Evolutionary conservation across 2,113 vertebrate genomes (phyloP).

Genomic region (Forbesichthys agassizii): DNA sequence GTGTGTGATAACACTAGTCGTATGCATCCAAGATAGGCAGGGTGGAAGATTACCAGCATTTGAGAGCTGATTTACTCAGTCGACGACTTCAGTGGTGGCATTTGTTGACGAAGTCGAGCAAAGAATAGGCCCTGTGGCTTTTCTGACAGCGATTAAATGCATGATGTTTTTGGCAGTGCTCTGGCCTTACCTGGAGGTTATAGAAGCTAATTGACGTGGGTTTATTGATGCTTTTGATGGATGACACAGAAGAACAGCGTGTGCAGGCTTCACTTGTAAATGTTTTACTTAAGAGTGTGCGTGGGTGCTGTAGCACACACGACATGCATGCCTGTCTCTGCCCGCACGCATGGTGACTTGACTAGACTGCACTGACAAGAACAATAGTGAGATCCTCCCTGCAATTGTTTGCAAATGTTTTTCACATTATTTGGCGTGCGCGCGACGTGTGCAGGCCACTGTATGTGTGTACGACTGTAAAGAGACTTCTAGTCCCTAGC

Average conservation of each 20-base stretch:
- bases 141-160: conserved; percentile 7
- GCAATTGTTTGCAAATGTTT: too few species aligned
- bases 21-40: neutral
- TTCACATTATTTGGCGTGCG: too few species aligned
- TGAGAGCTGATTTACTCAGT: too few species aligned
- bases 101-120: neutral
- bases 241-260: neutral
- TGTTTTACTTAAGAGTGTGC: conserved; percentile 21
- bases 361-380: conserved; percentile 10
- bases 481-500: too few species aligned
- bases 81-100: neutral
- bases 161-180: neutral
- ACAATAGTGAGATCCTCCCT: conserved; percentile 4
- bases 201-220: conserved; percentile 12
- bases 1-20: too few species aligned
- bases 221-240: conserved; percentile 1
- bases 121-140: neutral
- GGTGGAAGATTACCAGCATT: neutral
- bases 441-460: too few species aligned
- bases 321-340: neutral
- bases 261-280: neutral
- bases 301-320: neutral
- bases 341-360: conserved; percentile 1
- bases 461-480: too few species aligned
- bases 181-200: conserved; percentile 41